Conservation (phyloP, 2,113 vertebrate species). For the Hyaena hyaena region DNA sequence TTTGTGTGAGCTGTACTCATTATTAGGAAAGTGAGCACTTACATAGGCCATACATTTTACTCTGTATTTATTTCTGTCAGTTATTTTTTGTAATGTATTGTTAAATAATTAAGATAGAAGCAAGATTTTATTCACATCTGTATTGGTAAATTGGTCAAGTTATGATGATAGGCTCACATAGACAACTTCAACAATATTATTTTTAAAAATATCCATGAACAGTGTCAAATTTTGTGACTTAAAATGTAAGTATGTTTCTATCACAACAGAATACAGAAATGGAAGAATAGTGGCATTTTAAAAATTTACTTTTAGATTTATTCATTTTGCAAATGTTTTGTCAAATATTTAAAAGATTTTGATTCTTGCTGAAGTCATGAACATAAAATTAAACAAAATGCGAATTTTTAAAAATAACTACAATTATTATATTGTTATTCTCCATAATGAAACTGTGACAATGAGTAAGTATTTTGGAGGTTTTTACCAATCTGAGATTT, state of each 20-base stretch:
- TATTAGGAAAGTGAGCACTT: not conserved
- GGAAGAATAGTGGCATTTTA: not conserved
- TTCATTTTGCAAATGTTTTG: not conserved
- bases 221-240: not conserved
- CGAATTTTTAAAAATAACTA: conserved; percentile 6
- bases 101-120: not conserved
- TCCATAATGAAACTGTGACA: not conserved
- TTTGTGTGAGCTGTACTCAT: not conserved
- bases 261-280: not conserved
- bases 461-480: not conserved
- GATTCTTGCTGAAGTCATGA: not conserved
- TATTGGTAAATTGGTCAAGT: not conserved
- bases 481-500: conserved; percentile 27
- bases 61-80: not conserved
- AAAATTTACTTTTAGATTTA: conserved; percentile 1
- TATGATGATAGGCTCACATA: not conserved
- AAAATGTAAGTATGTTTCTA: not conserved
- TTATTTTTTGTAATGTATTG: not conserved
- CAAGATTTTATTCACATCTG: not conserved
- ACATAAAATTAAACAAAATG: not conserved
- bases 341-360: not conserved
- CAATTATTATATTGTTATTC: not conserved
- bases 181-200: not conserved
- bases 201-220: not conserved
- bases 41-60: not conserved